Base-by-base conservation (phyloP, 2,888 invertebrate species). In the Pelosia muscerda region DNA sequence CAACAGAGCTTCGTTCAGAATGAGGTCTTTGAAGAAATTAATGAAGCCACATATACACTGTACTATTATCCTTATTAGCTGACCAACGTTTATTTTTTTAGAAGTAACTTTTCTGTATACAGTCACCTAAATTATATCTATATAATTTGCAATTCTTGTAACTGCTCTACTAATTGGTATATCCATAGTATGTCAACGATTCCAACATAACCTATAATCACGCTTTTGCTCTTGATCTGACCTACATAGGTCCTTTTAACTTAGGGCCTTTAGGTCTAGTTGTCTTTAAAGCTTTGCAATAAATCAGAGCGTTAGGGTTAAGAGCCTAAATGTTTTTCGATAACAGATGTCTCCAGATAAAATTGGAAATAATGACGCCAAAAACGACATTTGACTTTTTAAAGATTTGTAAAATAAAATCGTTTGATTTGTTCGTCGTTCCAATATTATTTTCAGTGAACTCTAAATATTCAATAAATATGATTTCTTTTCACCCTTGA, bases 301-400 rank as follows among this genome's bases (percentile, higher is more conserved):
- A 68, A 76, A 75, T 76, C 68, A 68, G 19, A 63, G 67, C 15
- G 25, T 78, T 66, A 70, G 15, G 26, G 28, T 10, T 10, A 60
- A 69, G 64, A 64, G 66, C 55, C 56, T 68, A 64, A 60, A 66
- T 66, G 63, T 53, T 72, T 68, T 60, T 25, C 59, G 69, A 75
- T 72, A 65, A 68, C 60, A 57, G 55, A 63, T 65, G 26, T 57
- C 54, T 68, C 42, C 19, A 54, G 53, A 64, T 63, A 64, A 69
- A 76, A 72, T 63, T 53, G 53, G 54, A 78, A 72, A 65, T 31
- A 68, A 78, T 66, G 65, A 54, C 26, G 23, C 28, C 55, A 10
- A 26, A 42, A 59, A 23, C 22, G 55, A 28, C 26, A 11, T n/a
- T 61, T 61, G 42, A 19, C 38, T 38, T 25, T 34, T 34, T 2